Conservation (phyloP, 2,113 vertebrate species). For the Amblyopsis rosae region DNA sequence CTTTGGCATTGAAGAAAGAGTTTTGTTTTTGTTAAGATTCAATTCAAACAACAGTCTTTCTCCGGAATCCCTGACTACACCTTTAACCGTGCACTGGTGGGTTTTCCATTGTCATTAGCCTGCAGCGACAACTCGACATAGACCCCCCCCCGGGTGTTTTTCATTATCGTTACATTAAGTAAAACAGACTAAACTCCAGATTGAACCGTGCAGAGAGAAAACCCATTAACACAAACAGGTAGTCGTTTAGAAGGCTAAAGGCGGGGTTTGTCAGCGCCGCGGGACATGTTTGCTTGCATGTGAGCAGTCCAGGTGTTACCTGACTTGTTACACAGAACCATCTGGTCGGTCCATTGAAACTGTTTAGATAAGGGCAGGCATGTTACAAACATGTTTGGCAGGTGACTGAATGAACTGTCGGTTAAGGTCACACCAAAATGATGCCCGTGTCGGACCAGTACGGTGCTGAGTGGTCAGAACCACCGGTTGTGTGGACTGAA, state of each 20-base stretch:
- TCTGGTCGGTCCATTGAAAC: too few species aligned
- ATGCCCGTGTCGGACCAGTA: too few species aligned
- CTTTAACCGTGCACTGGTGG: conserved; percentile 40
- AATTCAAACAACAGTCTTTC: too few species aligned
- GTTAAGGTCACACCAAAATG: too few species aligned
- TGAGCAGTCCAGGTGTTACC: conserved; percentile 14
- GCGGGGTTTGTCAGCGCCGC: not conserved
- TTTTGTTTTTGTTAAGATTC: too few species aligned
- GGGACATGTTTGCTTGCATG: not conserved
- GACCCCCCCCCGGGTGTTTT: conserved; percentile 43
- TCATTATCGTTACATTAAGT: not conserved
- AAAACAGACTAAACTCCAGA: conserved; percentile 37
- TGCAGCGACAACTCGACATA: conserved; percentile 55
- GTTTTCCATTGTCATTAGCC: conserved; percentile 61
- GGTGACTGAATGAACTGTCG: too few species aligned
- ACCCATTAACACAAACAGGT: not conserved
- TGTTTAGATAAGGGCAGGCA: too few species aligned
- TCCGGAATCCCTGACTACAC: conserved; percentile 4
- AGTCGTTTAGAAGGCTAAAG: not conserved
- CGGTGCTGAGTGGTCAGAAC: too few species aligned
- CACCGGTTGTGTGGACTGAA: too few species aligned
- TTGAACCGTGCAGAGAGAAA: conserved; percentile 19
- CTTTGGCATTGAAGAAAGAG: too few species aligned
- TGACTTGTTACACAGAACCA: too few species aligned
- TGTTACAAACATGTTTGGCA: not conserved